phyloP scores from a whole-genome alignment of 1,140 invertebrate genomes.

The Drosophila teissieri region DNA sequence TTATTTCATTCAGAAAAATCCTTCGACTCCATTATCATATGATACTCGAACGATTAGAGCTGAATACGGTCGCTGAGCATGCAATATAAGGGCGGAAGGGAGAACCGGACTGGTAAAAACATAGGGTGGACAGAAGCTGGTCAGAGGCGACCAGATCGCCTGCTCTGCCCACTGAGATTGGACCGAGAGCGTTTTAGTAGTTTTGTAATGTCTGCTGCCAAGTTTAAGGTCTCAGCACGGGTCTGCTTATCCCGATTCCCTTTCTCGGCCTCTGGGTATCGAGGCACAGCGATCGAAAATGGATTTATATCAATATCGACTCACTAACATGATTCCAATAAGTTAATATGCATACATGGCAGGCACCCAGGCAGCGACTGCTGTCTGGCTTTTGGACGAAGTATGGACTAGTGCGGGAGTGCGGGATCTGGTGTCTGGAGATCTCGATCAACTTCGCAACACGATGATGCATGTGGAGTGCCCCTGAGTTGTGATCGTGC shows the following conservation, averaged over 20 bases:
- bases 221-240: slow-evolving; percentile 45
- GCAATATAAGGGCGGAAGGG: slow-evolving; percentile 37
- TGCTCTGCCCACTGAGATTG: slow-evolving; percentile 50
- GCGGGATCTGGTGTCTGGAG: slow-evolving; percentile 21
- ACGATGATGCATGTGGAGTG: slow-evolving; percentile 84
- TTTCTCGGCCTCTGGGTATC: slow-evolving; percentile 43
- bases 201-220: slow-evolving; percentile 50
- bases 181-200: slow-evolving; percentile 43
- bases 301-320: slow-evolving; percentile 84
- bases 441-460: slow-evolving; percentile 77
- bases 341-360: slow-evolving; percentile 84
- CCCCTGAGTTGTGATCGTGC: slow-evolving; percentile 84
- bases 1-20: slow-evolving; percentile 28
- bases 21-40: slow-evolving; percentile 58
- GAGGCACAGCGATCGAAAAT: slow-evolving; percentile 74
- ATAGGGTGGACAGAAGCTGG: slow-evolving; percentile 34
- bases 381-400: slow-evolving; percentile 44
- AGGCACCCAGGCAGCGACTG: slow-evolving; percentile 56
- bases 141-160: slow-evolving; percentile 28
- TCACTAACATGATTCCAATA: slow-evolving; percentile 84
- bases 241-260: slow-evolving; percentile 4
- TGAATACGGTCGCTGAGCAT: slow-evolving; percentile 69
- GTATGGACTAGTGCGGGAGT: background rate
- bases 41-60: slow-evolving; percentile 67
- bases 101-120: background rate